Conservation (phyloP, 2,888 invertebrate species). For the Caenorhabditis virilis region DNA sequence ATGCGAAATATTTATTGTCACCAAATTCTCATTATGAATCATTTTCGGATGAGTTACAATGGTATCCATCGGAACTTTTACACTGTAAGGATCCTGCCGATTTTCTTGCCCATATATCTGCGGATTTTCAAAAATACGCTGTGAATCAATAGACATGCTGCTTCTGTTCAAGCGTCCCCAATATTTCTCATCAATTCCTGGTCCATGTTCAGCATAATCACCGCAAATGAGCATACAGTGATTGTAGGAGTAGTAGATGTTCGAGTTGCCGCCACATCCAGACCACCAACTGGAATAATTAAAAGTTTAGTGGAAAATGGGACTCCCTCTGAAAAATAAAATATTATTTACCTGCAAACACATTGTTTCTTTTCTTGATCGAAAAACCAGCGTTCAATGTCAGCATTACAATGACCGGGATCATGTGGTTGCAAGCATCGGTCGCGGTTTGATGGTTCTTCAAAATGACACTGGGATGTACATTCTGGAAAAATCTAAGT, state of each 20-base stretch:
- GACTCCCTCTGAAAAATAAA: no score
- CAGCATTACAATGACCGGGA: slow-evolving; percentile 51
- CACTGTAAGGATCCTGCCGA: slow-evolving; percentile 24
- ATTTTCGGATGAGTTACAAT: slow-evolving; percentile 8
- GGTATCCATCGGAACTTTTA: slow-evolving; percentile 29
- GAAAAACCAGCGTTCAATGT: slow-evolving; percentile 59
- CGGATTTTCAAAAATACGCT: slow-evolving; percentile 32
- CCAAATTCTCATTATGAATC: slow-evolving; percentile 5
- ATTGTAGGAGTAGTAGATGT: slow-evolving; percentile 56
- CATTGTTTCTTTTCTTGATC: slow-evolving; percentile 52
- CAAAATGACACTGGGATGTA: slow-evolving; percentile 44
- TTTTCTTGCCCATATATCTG: neutral
- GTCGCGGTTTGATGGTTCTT: slow-evolving; percentile 37
- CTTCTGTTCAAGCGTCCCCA: slow-evolving; percentile 36
- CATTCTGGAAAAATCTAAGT: slow-evolving; percentile 42
- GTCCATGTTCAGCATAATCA: slow-evolving; percentile 43
- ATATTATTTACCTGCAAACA: slow-evolving; percentile 54
- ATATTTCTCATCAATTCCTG: slow-evolving; percentile 48
- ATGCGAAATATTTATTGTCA: slow-evolving; percentile 35
- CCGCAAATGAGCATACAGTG: slow-evolving; percentile 61
- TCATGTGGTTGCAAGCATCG: slow-evolving; percentile 57
- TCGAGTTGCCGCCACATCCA: slow-evolving; percentile 59
- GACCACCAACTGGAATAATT: slow-evolving; percentile 50
- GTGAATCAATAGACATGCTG: slow-evolving; percentile 34
- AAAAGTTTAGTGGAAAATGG: no score